These are phyloP conservation scores for Ormyrus thymus DNA, from an alignment of 2,888 invertebrate species.

Conservation along the genomic window DNA sequence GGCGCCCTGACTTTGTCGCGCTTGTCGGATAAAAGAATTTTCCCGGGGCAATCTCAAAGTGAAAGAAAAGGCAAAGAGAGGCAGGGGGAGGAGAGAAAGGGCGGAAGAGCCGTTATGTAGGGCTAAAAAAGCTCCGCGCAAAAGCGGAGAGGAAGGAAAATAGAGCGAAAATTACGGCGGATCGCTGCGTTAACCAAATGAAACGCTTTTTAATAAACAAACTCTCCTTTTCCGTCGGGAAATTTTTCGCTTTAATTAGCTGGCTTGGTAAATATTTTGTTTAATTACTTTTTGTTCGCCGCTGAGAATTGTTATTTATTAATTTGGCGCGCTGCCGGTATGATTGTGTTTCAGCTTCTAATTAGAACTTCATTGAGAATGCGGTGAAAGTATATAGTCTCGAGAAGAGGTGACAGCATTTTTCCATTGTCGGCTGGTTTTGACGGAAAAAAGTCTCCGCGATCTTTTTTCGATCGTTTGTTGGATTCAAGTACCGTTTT, in stretches of 20 bases:
- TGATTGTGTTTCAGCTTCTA: conserved; percentile 22
- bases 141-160: conserved; percentile 19
- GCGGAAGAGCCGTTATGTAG: not conserved
- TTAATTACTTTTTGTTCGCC: not conserved
- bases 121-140: conserved; percentile 6
- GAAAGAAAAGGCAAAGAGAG: conserved; percentile 23
- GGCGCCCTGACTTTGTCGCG: conserved; percentile 34
- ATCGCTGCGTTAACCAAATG: conserved; percentile 3
- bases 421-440: not conserved
- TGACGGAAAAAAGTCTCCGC: too few species aligned
- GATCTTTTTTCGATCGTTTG: too few species aligned
- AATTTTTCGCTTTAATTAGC: not conserved
- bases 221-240: too few species aligned
- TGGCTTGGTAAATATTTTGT: not conserved
- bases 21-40: conserved; percentile 38
- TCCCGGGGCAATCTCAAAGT: conserved; percentile 43
- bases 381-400: too few species aligned
- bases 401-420: conserved; percentile 3
- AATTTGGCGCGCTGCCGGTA: not conserved
- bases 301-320: conserved; percentile 11
- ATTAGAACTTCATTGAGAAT: conserved; percentile 18
- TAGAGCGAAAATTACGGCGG: not conserved
- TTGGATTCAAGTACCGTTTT: too few species aligned
- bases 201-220: conserved; percentile 7
- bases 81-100: conserved; percentile 12